Evolutionary conservation across 2,888 invertebrate species (phyloP).

Genomic region (Embidobia sp.): DNA sequence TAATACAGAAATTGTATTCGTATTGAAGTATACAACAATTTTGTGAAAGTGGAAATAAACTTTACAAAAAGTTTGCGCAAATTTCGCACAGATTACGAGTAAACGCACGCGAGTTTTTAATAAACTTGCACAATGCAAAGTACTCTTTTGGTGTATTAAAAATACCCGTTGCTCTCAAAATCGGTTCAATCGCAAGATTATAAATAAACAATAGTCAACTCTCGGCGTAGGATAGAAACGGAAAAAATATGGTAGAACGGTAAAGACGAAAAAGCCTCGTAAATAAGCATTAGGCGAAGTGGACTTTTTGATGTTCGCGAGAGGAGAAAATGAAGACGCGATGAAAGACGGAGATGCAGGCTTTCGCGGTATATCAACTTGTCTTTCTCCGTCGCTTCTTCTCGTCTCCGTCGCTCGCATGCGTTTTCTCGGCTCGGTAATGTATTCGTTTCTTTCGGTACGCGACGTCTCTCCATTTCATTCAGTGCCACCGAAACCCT

Average conservation of each 20-base stretch:
- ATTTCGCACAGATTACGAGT: no score
- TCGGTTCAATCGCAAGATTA: not conserved
- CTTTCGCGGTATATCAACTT: conserved; percentile 75
- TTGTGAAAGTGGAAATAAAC: no score
- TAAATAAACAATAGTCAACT: conserved; percentile 7
- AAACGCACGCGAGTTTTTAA: no score
- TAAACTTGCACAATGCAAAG: no score
- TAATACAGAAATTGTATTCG: no score
- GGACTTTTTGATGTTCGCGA: conserved; percentile 54
- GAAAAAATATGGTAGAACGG: conserved; percentile 4
- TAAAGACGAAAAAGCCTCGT: conserved; percentile 40
- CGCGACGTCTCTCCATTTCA: conserved; percentile 34
- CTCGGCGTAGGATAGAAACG: not conserved
- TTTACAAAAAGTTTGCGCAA: no score
- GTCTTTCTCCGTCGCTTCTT: conserved; percentile 46
- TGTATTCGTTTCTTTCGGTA: conserved; percentile 23
- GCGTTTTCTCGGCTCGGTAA: conserved; percentile 36
- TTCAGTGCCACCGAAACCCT: conserved; percentile 4
- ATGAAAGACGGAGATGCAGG: conserved; percentile 76
- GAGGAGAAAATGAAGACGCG: conserved; percentile 72
- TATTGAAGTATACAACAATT: no score
- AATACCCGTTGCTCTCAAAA: no score
- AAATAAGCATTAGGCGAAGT: conserved; percentile 59
- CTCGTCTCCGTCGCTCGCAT: conserved; percentile 34
- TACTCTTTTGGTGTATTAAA: no score